Evolutionary conservation across 2,797 vertebrate genomes (phyloP).

Genomic region (Allochrocebus solatus): DNA sequence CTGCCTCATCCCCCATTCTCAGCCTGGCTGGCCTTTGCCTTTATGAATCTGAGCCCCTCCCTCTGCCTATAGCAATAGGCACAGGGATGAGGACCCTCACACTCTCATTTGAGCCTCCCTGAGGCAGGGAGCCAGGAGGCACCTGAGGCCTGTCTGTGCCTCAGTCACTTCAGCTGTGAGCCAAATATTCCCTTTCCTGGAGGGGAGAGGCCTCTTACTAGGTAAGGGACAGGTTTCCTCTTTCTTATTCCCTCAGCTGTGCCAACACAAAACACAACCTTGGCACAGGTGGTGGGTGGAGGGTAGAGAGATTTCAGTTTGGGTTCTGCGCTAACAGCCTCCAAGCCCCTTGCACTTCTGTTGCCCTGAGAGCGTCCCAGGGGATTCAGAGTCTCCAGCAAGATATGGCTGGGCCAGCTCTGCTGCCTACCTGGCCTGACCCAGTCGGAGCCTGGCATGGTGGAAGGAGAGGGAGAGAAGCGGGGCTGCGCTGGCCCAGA

Average conservation of each 20-base stretch:
- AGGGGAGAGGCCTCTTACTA: neutral
- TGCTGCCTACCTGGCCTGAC: neutral
- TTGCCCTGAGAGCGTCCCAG: neutral
- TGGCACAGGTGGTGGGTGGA: neutral
- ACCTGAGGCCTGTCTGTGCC: neutral
- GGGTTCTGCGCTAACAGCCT: neutral
- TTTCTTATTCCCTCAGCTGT: neutral
- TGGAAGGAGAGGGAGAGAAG: neutral
- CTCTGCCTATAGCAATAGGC: neutral
- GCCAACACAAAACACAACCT: neutral
- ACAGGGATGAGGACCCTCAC: too few relatives aligned
- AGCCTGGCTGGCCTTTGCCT: neutral
- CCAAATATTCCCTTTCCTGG: neutral
- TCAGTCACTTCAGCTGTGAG: neutral
- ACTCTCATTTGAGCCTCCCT: neutral
- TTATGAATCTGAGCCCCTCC: neutral
- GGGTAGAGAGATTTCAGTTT: neutral
- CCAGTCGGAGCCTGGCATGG: neutral
- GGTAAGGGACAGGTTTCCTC: neutral
- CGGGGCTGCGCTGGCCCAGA: neutral
- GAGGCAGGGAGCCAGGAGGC: neutral
- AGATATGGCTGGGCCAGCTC: neutral
- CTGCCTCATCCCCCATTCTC: neutral
- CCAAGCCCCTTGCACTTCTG: neutral
- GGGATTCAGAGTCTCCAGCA: neutral